phyloP scores from a whole-genome alignment of 2,113 vertebrate species.

The Vicugna pacos region DNA sequence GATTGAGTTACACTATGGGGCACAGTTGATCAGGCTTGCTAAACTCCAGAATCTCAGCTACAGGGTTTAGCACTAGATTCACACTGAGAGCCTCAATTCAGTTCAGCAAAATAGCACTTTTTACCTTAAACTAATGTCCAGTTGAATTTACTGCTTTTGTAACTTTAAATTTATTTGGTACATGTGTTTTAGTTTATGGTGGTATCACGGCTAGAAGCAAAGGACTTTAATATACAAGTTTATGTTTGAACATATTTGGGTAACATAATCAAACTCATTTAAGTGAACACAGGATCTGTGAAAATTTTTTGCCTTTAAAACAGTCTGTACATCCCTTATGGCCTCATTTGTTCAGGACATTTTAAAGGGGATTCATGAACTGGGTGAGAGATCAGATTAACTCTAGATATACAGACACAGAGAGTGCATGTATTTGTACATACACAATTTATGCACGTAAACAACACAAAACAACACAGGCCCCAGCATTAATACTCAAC shows the following conservation, averaged over 20 bases:
- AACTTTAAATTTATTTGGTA: constrained; percentile 17
- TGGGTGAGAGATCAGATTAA: background rate
- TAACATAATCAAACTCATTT: constrained; percentile 39
- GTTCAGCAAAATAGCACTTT: background rate
- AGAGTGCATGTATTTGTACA: background rate
- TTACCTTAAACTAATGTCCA: background rate
- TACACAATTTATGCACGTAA: background rate
- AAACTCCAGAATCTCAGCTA: background rate
- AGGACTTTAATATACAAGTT: background rate
- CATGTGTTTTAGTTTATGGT: background rate
- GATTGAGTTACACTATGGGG: background rate
- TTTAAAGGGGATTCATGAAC: background rate
- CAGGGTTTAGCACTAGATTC: background rate
- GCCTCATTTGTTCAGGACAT: background rate
- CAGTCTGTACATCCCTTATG: background rate
- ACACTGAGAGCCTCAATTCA: background rate
- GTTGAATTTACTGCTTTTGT: background rate
- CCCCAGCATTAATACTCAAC: background rate
- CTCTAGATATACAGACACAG: background rate
- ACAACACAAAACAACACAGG: background rate
- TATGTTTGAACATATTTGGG: background rate
- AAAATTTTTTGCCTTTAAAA: background rate
- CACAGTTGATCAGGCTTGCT: background rate
- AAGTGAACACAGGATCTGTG: background rate
- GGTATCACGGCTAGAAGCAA: background rate